Conservation (phyloP, 2,797 vertebrate genomes). For the Oreochromis mossambicus region DNA sequence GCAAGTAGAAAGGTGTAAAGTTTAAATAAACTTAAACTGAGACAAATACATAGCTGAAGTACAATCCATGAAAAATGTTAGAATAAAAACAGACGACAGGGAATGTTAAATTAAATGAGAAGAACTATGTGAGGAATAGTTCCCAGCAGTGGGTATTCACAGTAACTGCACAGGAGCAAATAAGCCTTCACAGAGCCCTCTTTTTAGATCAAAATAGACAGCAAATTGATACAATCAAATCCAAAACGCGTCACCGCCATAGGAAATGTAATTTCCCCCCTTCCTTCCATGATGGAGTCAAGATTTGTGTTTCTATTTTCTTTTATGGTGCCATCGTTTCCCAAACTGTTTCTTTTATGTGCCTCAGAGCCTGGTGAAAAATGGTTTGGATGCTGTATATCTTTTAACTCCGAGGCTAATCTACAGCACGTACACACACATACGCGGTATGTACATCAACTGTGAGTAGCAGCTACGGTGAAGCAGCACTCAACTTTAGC, state of each 20-base stretch:
- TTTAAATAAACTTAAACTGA: not conserved
- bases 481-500: not conserved
- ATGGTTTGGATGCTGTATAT: slow-evolving; percentile 32
- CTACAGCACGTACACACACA: slow-evolving; percentile 14
- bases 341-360: slow-evolving; percentile 64
- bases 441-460: not conserved
- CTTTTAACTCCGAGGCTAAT: slow-evolving; percentile 56
- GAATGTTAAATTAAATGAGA: slow-evolving; percentile 21
- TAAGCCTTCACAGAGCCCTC: not conserved
- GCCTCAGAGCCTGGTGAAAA: slow-evolving; percentile 53
- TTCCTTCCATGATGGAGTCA: slow-evolving; percentile 46
- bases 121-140: slow-evolving; percentile 4
- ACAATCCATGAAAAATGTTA: not conserved
- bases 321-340: slow-evolving; percentile 64
- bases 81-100: not conserved
- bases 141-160: slow-evolving; percentile 19
- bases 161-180: slow-evolving; percentile 21
- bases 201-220: slow-evolving; percentile 53
- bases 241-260: slow-evolving; percentile 26
- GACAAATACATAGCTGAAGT: not conserved
- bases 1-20: not conserved
- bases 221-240: slow-evolving; percentile 62
- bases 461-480: not conserved
- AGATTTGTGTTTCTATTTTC: slow-evolving; percentile 68
- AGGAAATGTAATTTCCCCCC: slow-evolving; percentile 46